Evolutionary conservation across 2,113 vertebrate genomes (phyloP).

Genomic region (Uropsilus gracilis): DNA sequence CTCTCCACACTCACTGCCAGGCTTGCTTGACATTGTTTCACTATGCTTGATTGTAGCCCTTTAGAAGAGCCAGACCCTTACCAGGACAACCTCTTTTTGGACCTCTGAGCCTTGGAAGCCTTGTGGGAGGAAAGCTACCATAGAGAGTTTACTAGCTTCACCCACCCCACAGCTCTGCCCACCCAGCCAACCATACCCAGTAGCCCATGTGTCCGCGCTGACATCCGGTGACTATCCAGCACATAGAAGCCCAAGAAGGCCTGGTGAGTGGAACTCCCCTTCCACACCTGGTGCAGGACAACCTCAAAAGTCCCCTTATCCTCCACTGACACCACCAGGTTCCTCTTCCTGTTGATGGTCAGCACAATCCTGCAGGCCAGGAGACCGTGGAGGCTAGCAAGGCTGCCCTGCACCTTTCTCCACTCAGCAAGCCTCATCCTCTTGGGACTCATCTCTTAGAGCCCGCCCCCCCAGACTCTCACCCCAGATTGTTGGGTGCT

Average conservation of each 20-base stretch:
- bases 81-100: not conserved
- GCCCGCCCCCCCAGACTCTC: not conserved
- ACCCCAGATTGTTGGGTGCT: not conserved
- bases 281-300: constrained; percentile 90
- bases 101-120: not conserved
- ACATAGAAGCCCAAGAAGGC: constrained; percentile 93
- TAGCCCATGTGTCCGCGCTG: constrained; percentile 88
- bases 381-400: not conserved
- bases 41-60: not conserved
- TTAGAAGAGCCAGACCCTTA: not conserved
- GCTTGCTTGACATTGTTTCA: not conserved
- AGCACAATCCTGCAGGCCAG: constrained; percentile 86
- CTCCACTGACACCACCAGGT: constrained; percentile 87
- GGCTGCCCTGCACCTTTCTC: not conserved
- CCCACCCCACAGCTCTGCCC: not conserved
- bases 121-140: not conserved
- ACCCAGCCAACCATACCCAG: constrained; percentile 84
- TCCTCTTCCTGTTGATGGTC: constrained; percentile 86
- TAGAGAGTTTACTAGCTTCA: not conserved
- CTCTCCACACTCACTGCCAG: not conserved
- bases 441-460: not conserved
- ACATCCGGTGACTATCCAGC: constrained; percentile 88
- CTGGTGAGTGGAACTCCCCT: constrained; percentile 86
- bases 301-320: constrained; percentile 90
- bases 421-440: not conserved